These are phyloP conservation scores for Drosophila monieri DNA, from an alignment of 2,888 invertebrate genomes.

Conservation along the genomic window DNA sequence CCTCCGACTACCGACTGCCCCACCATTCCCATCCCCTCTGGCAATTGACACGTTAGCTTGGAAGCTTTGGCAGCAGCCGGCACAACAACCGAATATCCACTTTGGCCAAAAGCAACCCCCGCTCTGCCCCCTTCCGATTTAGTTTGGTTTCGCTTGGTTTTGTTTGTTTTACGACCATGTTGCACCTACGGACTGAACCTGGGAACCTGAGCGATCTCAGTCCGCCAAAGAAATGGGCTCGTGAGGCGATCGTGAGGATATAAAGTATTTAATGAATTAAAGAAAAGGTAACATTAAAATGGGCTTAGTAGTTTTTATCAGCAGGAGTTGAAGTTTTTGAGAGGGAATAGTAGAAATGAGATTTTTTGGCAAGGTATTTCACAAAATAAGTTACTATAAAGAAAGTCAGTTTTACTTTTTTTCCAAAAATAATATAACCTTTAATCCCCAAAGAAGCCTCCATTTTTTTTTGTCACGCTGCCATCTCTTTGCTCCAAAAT, in stretches of 20 bases:
- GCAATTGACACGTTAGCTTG: constrained; percentile 76
- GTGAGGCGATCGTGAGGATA: constrained; percentile 22
- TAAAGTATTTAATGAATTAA: neutral
- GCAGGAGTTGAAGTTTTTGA: too few species aligned
- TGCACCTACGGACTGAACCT: constrained; percentile 63
- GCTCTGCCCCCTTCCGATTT: constrained; percentile 26
- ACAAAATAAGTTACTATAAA: too few species aligned
- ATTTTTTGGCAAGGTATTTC: too few species aligned
- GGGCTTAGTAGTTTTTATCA: too few species aligned
- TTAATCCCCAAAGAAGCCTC: neutral
- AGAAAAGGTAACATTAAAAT: too few species aligned
- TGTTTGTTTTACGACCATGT: constrained; percentile 72
- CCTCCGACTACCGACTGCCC: neutral
- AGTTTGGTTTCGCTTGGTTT: constrained; percentile 20
- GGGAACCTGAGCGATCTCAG: constrained; percentile 10
- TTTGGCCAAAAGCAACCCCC: constrained; percentile 27
- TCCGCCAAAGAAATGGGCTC: constrained; percentile 1
- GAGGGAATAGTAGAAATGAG: too few species aligned
- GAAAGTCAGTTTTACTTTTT: too few species aligned
- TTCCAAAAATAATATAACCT: too few species aligned
- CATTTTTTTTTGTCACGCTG: constrained; percentile 23
- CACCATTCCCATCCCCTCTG: constrained; percentile 32
- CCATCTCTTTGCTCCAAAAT: constrained; percentile 17
- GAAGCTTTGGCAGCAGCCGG: constrained; percentile 71
- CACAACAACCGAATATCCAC: constrained; percentile 61